Conservation (phyloP, 2,888 invertebrate species). For the Pheosia tremula region DNA sequence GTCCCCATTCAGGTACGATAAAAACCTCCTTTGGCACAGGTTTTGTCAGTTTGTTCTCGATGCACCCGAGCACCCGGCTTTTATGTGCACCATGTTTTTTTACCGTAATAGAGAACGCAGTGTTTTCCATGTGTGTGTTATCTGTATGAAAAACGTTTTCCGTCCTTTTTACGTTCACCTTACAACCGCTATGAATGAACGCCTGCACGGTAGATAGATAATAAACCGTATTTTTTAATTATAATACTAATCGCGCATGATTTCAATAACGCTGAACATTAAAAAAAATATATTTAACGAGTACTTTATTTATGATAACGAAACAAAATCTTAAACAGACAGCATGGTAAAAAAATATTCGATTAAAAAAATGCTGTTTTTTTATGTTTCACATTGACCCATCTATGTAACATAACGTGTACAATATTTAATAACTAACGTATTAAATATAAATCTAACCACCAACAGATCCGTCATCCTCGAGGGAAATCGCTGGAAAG, state of each 20-base stretch:
- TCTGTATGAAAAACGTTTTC: slow-evolving; percentile 23
- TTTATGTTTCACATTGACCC: slow-evolving; percentile 11
- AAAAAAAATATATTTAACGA: slow-evolving; percentile 12
- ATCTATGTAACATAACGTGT: not conserved
- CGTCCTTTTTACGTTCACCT: slow-evolving; percentile 19
- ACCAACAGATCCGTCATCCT: slow-evolving; percentile 89
- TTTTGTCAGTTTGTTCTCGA: slow-evolving; percentile 65
- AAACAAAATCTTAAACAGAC: slow-evolving; percentile 43
- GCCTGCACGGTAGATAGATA: slow-evolving; percentile 65
- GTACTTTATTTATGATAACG: slow-evolving; percentile 12
- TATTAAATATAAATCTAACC: slow-evolving; percentile 9
- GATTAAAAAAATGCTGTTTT: slow-evolving; percentile 8
- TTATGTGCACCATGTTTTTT: slow-evolving; percentile 69
- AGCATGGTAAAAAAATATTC: slow-evolving; percentile 36
- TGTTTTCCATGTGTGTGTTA: slow-evolving; percentile 56
- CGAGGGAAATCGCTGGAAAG: slow-evolving; percentile 94
- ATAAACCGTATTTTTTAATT: slow-evolving; percentile 27
- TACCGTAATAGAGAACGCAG: slow-evolving; percentile 52
- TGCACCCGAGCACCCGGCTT: slow-evolving; percentile 76
- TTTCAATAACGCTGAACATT: slow-evolving; percentile 35
- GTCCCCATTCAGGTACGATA: slow-evolving; percentile 83
- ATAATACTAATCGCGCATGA: slow-evolving; percentile 42
- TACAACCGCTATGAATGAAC: slow-evolving; percentile 31
- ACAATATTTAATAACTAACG: not conserved
- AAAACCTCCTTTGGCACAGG: slow-evolving; percentile 70